Evolutionary conservation across 2,797 vertebrate genomes (phyloP).

Genomic region (Bufotes viridis): DNA sequence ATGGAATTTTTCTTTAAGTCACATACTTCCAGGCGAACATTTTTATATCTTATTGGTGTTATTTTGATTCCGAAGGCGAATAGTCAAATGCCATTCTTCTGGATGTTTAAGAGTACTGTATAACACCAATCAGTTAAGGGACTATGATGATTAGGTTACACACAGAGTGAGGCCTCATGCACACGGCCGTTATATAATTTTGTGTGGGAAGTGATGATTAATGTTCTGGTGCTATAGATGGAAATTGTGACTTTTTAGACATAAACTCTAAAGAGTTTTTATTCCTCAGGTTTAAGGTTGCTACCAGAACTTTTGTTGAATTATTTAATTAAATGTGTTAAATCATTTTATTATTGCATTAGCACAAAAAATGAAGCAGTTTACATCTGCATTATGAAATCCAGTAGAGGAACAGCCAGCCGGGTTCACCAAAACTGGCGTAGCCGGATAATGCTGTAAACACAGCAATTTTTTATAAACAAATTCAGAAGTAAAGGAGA

Average conservation of each 20-base stretch:
- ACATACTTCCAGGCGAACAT: no score
- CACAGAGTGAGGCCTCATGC: constrained; percentile 10
- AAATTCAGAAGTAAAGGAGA: no score
- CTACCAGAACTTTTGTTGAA: not conserved
- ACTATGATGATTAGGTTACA: constrained; percentile 42
- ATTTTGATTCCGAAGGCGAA: constrained; percentile 23
- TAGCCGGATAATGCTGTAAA: no score
- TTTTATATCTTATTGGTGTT: not conserved
- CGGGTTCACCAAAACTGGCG: no score
- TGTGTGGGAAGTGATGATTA: constrained; percentile 10
- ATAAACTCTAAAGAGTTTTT: not conserved
- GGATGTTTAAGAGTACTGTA: constrained; percentile 2
- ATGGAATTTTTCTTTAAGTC: not conserved
- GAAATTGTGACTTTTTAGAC: not conserved
- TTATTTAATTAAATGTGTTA: not conserved
- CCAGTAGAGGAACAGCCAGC: no score
- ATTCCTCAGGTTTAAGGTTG: not conserved
- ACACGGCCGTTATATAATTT: not conserved
- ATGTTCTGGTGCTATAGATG: not conserved
- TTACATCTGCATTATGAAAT: no score
- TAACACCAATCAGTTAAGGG: constrained; percentile 30
- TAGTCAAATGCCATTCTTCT: constrained; percentile 16
- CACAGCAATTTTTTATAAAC: no score
- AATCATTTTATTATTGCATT: not conserved
- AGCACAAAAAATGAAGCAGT: no score